A percentile compares a stretch with the other conserved stretches of the same genome.
These are phyloP conservation scores for Ophioninae sp. DNA, from an alignment of 2,888 invertebrate genomes.

Conservation along the genomic window DNA sequence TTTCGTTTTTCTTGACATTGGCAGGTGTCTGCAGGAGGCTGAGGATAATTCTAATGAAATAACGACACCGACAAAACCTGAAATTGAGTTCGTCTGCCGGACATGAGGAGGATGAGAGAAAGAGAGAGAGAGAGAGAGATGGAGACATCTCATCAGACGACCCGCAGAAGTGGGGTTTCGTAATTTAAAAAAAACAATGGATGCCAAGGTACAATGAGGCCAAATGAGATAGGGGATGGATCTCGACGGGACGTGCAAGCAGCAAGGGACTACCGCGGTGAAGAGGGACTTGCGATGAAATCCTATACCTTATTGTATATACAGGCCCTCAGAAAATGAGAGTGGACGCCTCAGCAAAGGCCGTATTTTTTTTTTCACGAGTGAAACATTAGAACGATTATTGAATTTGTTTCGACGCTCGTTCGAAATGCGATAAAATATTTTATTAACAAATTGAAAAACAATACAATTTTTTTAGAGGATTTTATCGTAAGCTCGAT, in stretches of 20 bases:
- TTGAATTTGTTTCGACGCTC: background rate
- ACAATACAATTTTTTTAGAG: background rate
- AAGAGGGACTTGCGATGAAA: slow-evolving; percentile 74
- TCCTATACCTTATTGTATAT: slow-evolving; percentile 71
- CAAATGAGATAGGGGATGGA: slow-evolving; percentile 80
- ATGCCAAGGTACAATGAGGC: slow-evolving; percentile 79
- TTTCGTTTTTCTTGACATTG: background rate
- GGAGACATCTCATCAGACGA: slow-evolving; percentile 48
- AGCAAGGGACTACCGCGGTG: slow-evolving; percentile 65
- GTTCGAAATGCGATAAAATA: background rate
- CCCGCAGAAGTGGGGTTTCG: slow-evolving; percentile 77
- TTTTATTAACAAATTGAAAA: background rate
- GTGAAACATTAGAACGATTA: slow-evolving; percentile 74
- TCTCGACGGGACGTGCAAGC: slow-evolving; percentile 69
- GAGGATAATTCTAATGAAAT: slow-evolving; percentile 77
- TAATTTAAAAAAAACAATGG: slow-evolving; percentile 80
- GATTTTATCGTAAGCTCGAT: background rate
- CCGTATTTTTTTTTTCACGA: slow-evolving; percentile 65
- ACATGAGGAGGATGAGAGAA: background rate
- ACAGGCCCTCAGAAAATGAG: slow-evolving; percentile 67
- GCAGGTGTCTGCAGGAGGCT: slow-evolving; percentile 67
- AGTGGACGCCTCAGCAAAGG: slow-evolving; percentile 69
- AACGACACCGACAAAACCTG: slow-evolving; percentile 77
- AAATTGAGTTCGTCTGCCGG: slow-evolving; percentile 74
- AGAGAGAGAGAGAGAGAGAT: slow-evolving; percentile 28